Evolutionary conservation across 2,113 vertebrate genomes (phyloP), one percentile per base, ranked within the genome.

Genomic region (Sorex araneus): DNA sequence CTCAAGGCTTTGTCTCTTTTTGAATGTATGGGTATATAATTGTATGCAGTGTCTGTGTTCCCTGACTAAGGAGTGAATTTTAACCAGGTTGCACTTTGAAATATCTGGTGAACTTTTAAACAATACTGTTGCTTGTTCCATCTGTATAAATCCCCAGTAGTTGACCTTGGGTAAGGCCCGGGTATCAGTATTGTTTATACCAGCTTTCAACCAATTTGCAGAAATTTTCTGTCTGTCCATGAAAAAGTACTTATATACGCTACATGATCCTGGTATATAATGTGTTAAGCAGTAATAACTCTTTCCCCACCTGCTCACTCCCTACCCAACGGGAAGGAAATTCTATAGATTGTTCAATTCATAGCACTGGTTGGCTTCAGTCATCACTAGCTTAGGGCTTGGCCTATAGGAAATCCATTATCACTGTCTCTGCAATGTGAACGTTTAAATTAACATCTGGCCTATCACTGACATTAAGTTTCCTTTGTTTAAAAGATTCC

Each of bases 311-410:
- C 40, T 40, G 40, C 50, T 54, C 12, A 54, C 11, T 11, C 16
- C 16, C 16, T 54, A 15, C 50, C 50, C 16, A 54, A 54, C 2
- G 50, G 50, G 50, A 54, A 54, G 34, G 43, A 60, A 54, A 34
- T 60, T 71, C 32, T 32, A 45, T 28, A 54, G 32, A 54, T 28
- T 16, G 76, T 18, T 70, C 70, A 43, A 43, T 43, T 50, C 60
- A 34, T 0, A 9, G n/a, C 28, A 15, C 34, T 13, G 1, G 6
- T 34, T 4, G 0, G 13, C 36, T 34, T 69, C 34, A 21, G 0
- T 70, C 47, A 28, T 40, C 15, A 25, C 27, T 34, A 50, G 74
- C 64, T 28, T 11, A 12, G 16, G 34, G 18, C 28, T 3, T 23
- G 23, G 40, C 12, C 10, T 75, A 25, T 73, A 0, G 54, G 75